phyloP scores from a whole-genome alignment of 2,888 invertebrate species.

The Druceiella hillmani region DNA sequence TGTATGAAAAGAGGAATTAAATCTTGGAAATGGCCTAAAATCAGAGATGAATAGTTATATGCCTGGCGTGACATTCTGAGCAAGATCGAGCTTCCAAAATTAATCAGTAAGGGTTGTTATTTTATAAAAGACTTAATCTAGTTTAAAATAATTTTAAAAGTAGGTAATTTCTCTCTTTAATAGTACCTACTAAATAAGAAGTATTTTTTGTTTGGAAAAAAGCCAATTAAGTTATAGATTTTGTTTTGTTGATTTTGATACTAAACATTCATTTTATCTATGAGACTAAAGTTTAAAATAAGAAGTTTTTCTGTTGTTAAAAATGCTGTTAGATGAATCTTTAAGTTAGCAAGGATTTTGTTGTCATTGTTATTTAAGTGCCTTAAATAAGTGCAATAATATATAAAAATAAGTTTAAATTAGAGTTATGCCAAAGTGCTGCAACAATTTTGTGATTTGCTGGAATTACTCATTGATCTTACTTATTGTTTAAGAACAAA shows the following conservation, averaged over 20 bases:
- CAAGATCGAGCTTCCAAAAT: conserved; percentile 18
- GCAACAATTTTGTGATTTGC: too few relatives aligned
- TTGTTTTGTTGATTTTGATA: conserved; percentile 4
- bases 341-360: too few relatives aligned
- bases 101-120: conserved; percentile 14
- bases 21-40: conserved; percentile 19
- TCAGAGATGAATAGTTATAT: conserved; percentile 20
- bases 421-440: too few relatives aligned
- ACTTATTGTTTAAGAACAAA: too few relatives aligned
- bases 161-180: conserved; percentile 6
- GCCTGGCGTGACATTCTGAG: conserved; percentile 18
- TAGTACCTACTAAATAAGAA: conserved; percentile 3
- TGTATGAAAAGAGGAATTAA: conserved; percentile 19
- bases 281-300: conserved; percentile 6
- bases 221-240: conserved; percentile 6
- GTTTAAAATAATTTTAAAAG: conserved; percentile 1
- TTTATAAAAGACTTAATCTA: background rate
- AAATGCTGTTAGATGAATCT: too few relatives aligned
- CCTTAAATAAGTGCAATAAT: too few relatives aligned
- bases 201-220: conserved; percentile 2
- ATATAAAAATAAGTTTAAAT: too few relatives aligned
- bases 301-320: conserved; percentile 6
- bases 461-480: too few relatives aligned
- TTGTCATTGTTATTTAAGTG: too few relatives aligned
- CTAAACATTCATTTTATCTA: conserved; percentile 4